Conservation (phyloP, 1,140 invertebrate species). For the Daktulosphaira vitifoliae region DNA sequence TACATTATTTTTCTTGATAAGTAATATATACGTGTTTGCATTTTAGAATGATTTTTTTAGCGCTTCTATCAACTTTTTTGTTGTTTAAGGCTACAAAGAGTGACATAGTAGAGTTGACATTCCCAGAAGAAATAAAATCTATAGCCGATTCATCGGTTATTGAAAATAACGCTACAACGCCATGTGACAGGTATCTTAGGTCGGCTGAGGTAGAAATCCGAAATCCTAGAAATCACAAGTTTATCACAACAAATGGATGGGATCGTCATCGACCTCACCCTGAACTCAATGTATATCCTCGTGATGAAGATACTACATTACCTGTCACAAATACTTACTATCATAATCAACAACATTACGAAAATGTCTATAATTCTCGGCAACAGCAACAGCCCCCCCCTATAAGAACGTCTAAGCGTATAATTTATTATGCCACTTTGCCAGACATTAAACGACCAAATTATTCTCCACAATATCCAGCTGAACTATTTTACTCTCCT, state of each 20-base stretch:
- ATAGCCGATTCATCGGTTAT: too few species aligned
- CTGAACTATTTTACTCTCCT: not conserved
- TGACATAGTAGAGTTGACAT: too few species aligned
- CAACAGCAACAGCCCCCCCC: not conserved
- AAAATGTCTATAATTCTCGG: not conserved
- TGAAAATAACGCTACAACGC: not conserved
- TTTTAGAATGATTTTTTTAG: too few species aligned
- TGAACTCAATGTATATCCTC: slow-evolving; percentile 22
- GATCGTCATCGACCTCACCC: slow-evolving; percentile 17
- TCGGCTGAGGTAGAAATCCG: slow-evolving; percentile 3
- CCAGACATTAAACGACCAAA: not conserved
- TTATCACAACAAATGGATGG: slow-evolving; percentile 23
- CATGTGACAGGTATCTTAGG: not conserved
- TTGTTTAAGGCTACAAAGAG: too few species aligned
- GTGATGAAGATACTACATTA: not conserved
- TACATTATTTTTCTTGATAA: too few species aligned
- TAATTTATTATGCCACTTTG: slow-evolving; percentile 12
- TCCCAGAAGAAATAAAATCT: too few species aligned
- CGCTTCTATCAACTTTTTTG: too few species aligned
- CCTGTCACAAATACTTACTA: not conserved
- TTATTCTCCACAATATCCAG: not conserved
- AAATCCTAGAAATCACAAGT: slow-evolving; percentile 18
- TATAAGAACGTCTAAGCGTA: slow-evolving; percentile 7
- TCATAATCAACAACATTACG: not conserved
- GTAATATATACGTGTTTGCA: too few species aligned